Evolutionary conservation across 2,113 vertebrate genomes (phyloP).

Genomic region (Heliornis fulica): DNA sequence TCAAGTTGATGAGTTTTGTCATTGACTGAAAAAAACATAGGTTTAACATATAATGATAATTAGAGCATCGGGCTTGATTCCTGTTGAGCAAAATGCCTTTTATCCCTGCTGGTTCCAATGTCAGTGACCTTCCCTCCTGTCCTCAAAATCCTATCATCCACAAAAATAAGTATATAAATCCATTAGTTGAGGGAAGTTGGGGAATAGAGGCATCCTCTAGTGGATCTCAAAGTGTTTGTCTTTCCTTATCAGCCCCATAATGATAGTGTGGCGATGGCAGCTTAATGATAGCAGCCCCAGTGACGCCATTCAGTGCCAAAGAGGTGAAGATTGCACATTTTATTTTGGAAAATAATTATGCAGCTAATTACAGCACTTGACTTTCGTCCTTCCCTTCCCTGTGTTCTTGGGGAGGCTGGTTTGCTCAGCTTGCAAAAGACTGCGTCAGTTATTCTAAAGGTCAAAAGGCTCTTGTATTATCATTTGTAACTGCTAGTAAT

Average conservation of each 20-base stretch:
- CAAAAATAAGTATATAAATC: background rate
- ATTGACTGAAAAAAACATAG: background rate
- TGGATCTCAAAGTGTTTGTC: background rate
- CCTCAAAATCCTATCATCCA: background rate
- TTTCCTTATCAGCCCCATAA: conserved; percentile 40
- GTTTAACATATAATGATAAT: background rate
- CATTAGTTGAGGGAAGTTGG: background rate
- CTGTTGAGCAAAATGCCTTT: background rate
- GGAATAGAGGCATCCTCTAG: background rate
- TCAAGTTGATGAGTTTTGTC: background rate
- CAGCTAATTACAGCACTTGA: conserved; percentile 71
- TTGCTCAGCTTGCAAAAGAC: conserved; percentile 48
- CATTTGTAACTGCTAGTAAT: conserved; percentile 50
- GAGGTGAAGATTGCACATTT: conserved; percentile 63
- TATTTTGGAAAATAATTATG: conserved; percentile 71
- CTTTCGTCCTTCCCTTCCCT: conserved; percentile 40
- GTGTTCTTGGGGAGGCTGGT: conserved; percentile 35
- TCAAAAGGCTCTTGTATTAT: conserved; percentile 44
- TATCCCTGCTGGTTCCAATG: background rate
- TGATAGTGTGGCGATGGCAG: conserved; percentile 41
- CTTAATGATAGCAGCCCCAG: conserved; percentile 48
- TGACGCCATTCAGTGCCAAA: conserved; percentile 46
- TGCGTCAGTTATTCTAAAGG: conserved; percentile 40
- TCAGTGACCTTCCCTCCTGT: background rate
- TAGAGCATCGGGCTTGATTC: background rate